Evolutionary conservation across 2,888 invertebrate species (phyloP), one percentile per base, ranked within the genome.

Genomic region (Cryptocheilus praepositus): DNA sequence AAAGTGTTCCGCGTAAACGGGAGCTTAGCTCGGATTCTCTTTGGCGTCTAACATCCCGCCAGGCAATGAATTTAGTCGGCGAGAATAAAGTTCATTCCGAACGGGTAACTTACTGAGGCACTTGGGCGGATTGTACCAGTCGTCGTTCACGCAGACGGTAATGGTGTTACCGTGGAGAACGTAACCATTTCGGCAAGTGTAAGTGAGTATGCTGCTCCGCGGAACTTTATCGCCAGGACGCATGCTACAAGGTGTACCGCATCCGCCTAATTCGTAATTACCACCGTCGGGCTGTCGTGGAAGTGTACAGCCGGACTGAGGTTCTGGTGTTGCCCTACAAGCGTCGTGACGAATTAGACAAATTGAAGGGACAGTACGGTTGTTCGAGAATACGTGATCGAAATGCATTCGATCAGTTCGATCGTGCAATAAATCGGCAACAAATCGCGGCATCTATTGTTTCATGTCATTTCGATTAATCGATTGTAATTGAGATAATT

Each of bases 151-250:
- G 58, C 82, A 81, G 58, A 81, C 73, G 13, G 77, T 73, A 49
- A 80, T 73, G 44, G 62, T 65, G 54, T 74, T 79, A 19, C 83
- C 81, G 22, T 71, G 75, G 51, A 86, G 58, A 52, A 74, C 61
- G 71, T 79, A 86, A 53, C 82, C 83, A 16, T 65, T 65, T 22
- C 77, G 61, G 67, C 86, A 86, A 18, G 69, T 71, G 67, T 79
- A 86, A 44, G 74, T 77, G 51, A 86, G 77, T 44, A 84, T 71
- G 43, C 79, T 76, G 56, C 72, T 73, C 3, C 66, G 56, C 4
- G 78, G 77, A 36, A 85, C 83, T 28, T 51, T 64, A 51, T 81
- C 78, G 3, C 83, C 82, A 1, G 81, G 74, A 53, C 67, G 74
- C 52, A 68, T 71, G 25, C 65, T 67, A 53, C 86, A 84, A 7